Conservation (phyloP, 2,888 invertebrate genomes). For the Coleophora flavipennella region DNA sequence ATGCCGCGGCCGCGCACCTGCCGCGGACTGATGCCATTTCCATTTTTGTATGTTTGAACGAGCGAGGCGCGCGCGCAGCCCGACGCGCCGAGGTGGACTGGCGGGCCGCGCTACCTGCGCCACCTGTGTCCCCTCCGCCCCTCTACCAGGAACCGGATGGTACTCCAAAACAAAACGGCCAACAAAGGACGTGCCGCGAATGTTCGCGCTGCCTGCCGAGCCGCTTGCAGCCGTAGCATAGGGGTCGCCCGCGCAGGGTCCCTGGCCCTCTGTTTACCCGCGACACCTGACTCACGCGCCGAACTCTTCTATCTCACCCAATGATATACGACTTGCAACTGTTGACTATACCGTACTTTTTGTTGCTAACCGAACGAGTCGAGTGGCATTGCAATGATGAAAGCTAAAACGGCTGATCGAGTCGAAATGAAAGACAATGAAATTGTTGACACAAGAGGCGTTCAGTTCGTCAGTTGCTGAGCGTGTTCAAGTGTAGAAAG, state of each 20-base stretch:
- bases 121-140: slow-evolving; percentile 66
- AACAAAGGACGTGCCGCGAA: slow-evolving; percentile 71
- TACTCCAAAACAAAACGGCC: slow-evolving; percentile 71
- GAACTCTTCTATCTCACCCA: slow-evolving; percentile 25
- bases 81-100: slow-evolving; percentile 60
- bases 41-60: slow-evolving; percentile 49
- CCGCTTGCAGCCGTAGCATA: slow-evolving; percentile 36
- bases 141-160: slow-evolving; percentile 70
- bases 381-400: slow-evolving; percentile 31
- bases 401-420: slow-evolving; percentile 31
- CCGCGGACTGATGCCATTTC: slow-evolving; percentile 67
- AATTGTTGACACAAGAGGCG: slow-evolving; percentile 38
- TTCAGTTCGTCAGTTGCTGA: slow-evolving; percentile 40
- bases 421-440: slow-evolving; percentile 38
- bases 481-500: slow-evolving; percentile 37
- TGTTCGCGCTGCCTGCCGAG: slow-evolving; percentile 58
- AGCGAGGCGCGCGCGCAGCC: slow-evolving; percentile 60
- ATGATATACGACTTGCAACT: slow-evolving; percentile 21
- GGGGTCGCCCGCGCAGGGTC: slow-evolving; percentile 35
- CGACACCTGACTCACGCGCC: slow-evolving; percentile 58
- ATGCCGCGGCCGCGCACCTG: slow-evolving; percentile 66
- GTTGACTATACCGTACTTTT: slow-evolving; percentile 26
- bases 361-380: slow-evolving; percentile 23
- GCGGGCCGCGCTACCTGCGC: slow-evolving; percentile 62
- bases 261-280: slow-evolving; percentile 36